phyloP scores from a whole-genome alignment of 2,113 vertebrate species.

The Ailuropoda melanoleuca region DNA sequence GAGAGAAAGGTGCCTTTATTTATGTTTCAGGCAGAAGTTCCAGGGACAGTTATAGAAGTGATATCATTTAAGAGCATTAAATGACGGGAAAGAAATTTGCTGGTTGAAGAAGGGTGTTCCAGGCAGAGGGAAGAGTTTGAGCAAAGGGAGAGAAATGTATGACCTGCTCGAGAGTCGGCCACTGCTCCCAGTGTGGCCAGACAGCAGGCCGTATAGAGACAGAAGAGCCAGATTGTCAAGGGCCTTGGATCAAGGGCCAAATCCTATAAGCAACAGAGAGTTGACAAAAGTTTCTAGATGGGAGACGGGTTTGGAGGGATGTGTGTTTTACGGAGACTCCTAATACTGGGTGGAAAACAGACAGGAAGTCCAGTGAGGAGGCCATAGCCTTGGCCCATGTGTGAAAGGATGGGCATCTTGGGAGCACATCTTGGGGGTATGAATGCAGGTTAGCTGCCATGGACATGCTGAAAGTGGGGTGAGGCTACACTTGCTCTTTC shows the following conservation, averaged over 20 bases:
- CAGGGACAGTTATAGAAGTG: not conserved
- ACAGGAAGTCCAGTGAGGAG: not conserved
- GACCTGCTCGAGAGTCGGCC: not conserved
- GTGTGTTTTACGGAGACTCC: not conserved
- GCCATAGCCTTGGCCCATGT: not conserved
- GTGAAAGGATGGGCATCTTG: not conserved
- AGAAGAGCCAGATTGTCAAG: not conserved
- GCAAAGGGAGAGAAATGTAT: not conserved
- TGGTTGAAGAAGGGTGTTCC: not conserved
- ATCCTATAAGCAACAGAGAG: not conserved
- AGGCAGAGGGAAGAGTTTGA: not conserved
- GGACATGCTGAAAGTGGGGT: not conserved
- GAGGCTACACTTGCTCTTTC: not conserved
- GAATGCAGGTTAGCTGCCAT: accelerated
- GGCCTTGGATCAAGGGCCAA: not conserved
- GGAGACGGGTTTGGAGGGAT: not conserved
- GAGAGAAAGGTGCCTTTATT: not conserved
- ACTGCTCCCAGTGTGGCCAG: no score
- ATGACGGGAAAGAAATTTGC: not conserved
- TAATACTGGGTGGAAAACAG: not conserved
- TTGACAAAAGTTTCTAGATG: not conserved
- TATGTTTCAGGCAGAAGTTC: not conserved
- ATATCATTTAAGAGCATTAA: not conserved
- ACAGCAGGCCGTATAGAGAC: not conserved
- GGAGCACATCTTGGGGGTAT: not conserved